phyloP scores from a whole-genome alignment of 37 sponge, comb jelly and placozoan species.

The Beroe ovata region DNA sequence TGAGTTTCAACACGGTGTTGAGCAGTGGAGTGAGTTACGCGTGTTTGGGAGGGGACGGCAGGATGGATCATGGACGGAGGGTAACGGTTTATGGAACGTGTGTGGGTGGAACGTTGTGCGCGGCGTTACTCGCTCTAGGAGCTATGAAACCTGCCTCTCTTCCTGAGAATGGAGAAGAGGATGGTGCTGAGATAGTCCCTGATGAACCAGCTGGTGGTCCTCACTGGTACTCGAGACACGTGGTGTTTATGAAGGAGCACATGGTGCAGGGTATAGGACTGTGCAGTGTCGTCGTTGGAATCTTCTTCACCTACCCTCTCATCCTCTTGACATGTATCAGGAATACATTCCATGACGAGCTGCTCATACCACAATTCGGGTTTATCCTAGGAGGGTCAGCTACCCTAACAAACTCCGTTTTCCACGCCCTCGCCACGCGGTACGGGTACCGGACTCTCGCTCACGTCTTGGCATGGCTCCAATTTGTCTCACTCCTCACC shows the following conservation, averaged over 20 bases:
- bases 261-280: neutral
- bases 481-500: neutral
- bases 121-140: neutral
- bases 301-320: neutral
- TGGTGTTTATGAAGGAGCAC: neutral
- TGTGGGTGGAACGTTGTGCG: neutral
- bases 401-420: neutral
- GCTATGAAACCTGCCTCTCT: neutral
- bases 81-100: neutral
- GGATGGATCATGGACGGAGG: neutral
- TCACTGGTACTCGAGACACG: neutral
- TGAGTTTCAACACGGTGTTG: neutral
- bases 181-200: neutral
- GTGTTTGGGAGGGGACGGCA: neutral
- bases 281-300: neutral
- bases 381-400: neutral
- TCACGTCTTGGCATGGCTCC: neutral
- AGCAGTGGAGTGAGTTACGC: neutral
- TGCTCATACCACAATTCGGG: neutral
- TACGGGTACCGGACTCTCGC: neutral
- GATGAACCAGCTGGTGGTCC: neutral
- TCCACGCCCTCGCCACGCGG: neutral
- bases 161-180: neutral
- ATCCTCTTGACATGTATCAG: neutral
- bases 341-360: neutral